Conservation (phyloP, 2,888 invertebrate species). For the Tyria jacobaeae region DNA sequence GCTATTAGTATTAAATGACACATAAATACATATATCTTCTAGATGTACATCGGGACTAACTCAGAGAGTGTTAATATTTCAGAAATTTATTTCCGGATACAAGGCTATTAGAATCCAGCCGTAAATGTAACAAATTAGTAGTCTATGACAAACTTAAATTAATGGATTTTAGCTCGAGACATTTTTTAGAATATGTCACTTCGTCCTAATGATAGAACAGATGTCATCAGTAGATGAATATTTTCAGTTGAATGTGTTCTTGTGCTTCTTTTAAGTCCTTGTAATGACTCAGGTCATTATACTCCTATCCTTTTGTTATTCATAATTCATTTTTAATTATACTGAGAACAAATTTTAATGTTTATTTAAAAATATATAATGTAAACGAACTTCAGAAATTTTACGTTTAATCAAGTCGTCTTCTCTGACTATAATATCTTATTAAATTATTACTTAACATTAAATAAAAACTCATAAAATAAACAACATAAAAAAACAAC, state of each 20-base stretch:
- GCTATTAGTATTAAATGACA: slow-evolving; percentile 77
- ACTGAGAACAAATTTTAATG: slow-evolving; percentile 14
- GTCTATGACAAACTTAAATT: slow-evolving; percentile 84
- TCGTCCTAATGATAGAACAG: slow-evolving; percentile 76
- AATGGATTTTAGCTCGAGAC: slow-evolving; percentile 69
- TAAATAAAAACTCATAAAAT: too few species aligned
- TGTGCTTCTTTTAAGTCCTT: slow-evolving; percentile 48
- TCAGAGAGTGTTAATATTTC: slow-evolving; percentile 70
- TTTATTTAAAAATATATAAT: too few species aligned
- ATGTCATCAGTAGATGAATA: slow-evolving; percentile 66
- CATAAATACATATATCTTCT: slow-evolving; percentile 80
- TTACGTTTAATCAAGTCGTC: too few species aligned
- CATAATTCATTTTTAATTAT: slow-evolving; percentile 16
- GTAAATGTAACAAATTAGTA: slow-evolving; percentile 84
- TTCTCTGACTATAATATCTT: too few species aligned
- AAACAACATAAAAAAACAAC: too few species aligned
- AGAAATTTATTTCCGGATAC: slow-evolving; percentile 80
- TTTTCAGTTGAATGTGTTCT: slow-evolving; percentile 56
- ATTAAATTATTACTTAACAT: too few species aligned
- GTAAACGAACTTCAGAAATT: background rate
- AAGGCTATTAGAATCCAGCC: slow-evolving; percentile 74
- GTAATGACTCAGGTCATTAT: slow-evolving; percentile 50
- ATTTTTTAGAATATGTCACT: slow-evolving; percentile 67
- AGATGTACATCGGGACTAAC: slow-evolving; percentile 52
- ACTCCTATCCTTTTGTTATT: slow-evolving; percentile 32